phyloP scores from a whole-genome alignment of 1,140 invertebrate species.

The Macrobrachium nipponense region DNA sequence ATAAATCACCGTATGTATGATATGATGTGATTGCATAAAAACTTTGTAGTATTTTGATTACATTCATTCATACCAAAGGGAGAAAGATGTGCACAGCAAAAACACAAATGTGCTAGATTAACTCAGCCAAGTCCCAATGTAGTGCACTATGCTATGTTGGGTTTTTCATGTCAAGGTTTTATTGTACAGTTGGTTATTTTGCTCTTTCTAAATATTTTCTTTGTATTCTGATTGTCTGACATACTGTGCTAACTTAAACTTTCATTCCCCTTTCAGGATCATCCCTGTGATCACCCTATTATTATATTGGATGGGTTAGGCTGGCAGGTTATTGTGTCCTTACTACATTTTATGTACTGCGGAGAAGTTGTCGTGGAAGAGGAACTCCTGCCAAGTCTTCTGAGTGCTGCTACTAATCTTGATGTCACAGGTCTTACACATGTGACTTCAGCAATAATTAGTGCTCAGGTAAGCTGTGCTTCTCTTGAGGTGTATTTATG shows the following conservation, averaged over 20 bases:
- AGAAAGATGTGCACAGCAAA: too few species aligned
- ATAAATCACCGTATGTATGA: too few species aligned
- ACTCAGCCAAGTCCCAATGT: too few species aligned
- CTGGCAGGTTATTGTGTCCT: slow-evolving; percentile 41
- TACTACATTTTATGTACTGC: slow-evolving; percentile 61
- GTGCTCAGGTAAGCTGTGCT: slow-evolving; percentile 27
- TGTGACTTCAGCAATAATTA: slow-evolving; percentile 48
- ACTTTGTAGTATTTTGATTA: too few species aligned
- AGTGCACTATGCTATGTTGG: too few species aligned
- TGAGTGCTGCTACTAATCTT: slow-evolving; percentile 47
- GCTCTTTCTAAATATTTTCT: too few species aligned
- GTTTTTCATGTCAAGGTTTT: too few species aligned
- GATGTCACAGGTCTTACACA: slow-evolving; percentile 51
- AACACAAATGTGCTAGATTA: too few species aligned
- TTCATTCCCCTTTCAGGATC: slow-evolving; percentile 40
- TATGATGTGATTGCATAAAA: too few species aligned
- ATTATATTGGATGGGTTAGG: slow-evolving; percentile 56
- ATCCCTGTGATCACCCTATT: slow-evolving; percentile 61
- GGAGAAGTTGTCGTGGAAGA: slow-evolving; percentile 59
- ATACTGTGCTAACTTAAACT: not conserved
- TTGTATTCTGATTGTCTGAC: not conserved
- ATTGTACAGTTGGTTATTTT: too few species aligned
- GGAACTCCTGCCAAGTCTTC: slow-evolving; percentile 29
- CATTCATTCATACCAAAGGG: too few species aligned
- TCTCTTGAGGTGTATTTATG: not conserved